These are phyloP conservation scores for Lysandra bellargus DNA, from an alignment of 2,888 invertebrate genomes.

Conservation along the genomic window DNA sequence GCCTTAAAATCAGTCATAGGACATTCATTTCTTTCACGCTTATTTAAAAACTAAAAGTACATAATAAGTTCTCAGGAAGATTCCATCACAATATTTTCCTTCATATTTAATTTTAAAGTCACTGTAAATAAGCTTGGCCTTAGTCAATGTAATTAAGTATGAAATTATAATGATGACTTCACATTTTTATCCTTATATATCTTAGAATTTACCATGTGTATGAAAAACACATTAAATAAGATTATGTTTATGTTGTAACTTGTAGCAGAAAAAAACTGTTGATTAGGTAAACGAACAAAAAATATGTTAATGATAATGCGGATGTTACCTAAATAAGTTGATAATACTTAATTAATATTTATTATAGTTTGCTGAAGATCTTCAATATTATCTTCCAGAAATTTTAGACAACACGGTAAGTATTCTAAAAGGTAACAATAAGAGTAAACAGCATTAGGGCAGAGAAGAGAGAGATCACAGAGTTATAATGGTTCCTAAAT, in stretches of 20 bases:
- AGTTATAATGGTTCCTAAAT: too few species aligned
- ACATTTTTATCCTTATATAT: conserved; percentile 9
- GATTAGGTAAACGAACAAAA: neutral
- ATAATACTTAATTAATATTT: too few species aligned
- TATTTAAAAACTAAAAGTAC: too few species aligned
- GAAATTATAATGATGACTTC: conserved; percentile 20
- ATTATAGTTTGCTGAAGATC: too few species aligned
- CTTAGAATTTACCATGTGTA: neutral
- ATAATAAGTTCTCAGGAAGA: neutral
- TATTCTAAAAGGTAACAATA: too few species aligned
- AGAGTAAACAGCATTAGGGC: too few species aligned
- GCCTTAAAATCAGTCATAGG: too few species aligned
- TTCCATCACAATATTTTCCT: neutral
- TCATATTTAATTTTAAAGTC: neutral
- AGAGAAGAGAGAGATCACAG: too few species aligned
- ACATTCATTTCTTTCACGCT: too few species aligned
- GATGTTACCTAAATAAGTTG: neutral
- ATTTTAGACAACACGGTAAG: too few species aligned
- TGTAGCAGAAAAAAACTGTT: neutral
- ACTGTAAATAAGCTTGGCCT: conserved; percentile 14
- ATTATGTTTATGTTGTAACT: too few species aligned
- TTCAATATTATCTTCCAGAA: too few species aligned
- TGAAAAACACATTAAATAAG: neutral
- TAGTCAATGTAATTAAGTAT: neutral
- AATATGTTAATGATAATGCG: neutral